Conservation (phyloP, 2,113 vertebrate species). For the Python bivittatus region DNA sequence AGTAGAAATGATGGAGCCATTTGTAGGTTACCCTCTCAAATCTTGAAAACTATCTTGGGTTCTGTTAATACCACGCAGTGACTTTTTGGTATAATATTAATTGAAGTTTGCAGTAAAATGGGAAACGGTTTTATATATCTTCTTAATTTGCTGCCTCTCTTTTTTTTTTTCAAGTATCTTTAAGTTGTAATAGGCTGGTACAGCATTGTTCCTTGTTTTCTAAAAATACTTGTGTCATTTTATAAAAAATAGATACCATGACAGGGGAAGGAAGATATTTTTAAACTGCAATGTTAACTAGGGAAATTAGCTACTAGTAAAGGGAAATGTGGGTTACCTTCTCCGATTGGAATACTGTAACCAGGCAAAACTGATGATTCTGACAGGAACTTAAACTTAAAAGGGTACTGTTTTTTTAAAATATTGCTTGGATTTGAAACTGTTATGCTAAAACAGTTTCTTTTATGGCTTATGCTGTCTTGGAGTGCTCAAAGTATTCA, state of each 20-base stretch:
- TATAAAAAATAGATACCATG: neutral
- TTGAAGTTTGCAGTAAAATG: too few species aligned
- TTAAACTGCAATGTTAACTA: neutral
- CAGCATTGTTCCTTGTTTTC: neutral
- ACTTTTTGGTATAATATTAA: neutral
- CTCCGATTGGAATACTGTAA: neutral
- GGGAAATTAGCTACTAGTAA: neutral
- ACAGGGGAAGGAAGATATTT: neutral
- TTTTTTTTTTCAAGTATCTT: neutral
- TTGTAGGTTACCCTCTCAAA: neutral
- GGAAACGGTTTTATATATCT: neutral
- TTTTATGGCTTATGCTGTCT: neutral
- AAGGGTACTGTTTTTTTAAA: neutral
- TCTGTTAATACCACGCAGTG: neutral
- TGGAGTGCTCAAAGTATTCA: neutral
- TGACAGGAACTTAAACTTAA: neutral
- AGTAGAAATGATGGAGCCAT: neutral
- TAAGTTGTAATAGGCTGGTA: neutral
- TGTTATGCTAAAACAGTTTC: neutral
- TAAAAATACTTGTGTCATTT: neutral
- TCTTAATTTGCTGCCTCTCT: neutral
- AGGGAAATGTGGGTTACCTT: neutral
- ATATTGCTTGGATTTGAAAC: neutral
- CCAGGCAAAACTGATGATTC: neutral
- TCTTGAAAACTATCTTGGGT: neutral